Conservation (phyloP, 2,113 vertebrate species). For the Plectropomus leopardus region DNA sequence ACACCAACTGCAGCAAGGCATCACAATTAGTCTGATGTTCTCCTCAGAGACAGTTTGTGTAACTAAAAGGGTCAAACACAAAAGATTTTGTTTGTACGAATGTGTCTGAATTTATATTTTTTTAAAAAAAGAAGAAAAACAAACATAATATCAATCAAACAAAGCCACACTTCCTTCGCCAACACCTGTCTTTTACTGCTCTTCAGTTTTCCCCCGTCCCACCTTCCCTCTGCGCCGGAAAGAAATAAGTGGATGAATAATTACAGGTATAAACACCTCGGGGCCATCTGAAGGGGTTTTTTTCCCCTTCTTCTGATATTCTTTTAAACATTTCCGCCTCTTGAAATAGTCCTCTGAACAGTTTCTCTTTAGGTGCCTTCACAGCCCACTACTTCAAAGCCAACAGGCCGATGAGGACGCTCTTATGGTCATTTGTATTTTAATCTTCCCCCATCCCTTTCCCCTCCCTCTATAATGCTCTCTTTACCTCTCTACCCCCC, state of each 20-base stretch:
- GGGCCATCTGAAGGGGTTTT: constrained; percentile 67
- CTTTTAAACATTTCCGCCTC: constrained; percentile 75
- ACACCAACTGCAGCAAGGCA: not conserved
- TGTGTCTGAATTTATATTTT: not conserved
- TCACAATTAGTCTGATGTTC: not conserved
- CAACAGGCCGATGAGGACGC: constrained; percentile 29
- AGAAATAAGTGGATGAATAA: constrained; percentile 81
- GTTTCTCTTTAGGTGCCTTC: constrained; percentile 70
- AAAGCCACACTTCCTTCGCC: constrained; percentile 60
- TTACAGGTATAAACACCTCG: constrained; percentile 82
- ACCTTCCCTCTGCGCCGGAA: constrained; percentile 57
- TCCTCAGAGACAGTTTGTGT: not conserved
- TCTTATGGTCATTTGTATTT: constrained; percentile 78
- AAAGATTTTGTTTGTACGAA: not conserved
- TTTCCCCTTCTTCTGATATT: constrained; percentile 60
- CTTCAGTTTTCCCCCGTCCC: not conserved
- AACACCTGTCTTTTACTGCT: constrained; percentile 76
- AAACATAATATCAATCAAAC: constrained; percentile 55
- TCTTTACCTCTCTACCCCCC: constrained; percentile 46
- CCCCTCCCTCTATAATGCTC: constrained; percentile 31
- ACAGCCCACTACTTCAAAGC: constrained; percentile 79
- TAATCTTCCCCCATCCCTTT: constrained; percentile 57
- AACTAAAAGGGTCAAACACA: not conserved
- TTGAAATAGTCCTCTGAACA: constrained; percentile 65
- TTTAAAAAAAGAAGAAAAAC: not conserved